Conservation (phyloP, 2,113 vertebrate genomes). For the Carollia perspicillata region DNA sequence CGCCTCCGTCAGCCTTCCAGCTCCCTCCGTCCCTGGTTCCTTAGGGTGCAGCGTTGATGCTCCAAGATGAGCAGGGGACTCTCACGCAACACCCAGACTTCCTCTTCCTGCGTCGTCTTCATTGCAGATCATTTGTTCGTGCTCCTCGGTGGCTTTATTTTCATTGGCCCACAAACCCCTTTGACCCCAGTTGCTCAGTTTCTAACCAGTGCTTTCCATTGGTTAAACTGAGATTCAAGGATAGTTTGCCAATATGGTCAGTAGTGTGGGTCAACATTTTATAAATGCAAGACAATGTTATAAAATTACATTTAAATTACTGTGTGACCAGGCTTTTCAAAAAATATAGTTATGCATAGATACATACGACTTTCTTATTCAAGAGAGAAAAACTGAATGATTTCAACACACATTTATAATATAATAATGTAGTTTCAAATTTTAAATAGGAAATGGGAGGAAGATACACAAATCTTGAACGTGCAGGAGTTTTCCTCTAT, state of each 20-base stretch:
- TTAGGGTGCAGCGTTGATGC: neutral
- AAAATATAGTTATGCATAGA: neutral
- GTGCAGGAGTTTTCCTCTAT: conserved; percentile 17
- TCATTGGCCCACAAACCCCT: neutral
- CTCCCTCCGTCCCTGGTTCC: neutral
- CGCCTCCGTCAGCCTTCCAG: fast-evolving
- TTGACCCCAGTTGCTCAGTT: neutral
- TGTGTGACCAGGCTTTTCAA: neutral
- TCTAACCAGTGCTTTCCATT: neutral
- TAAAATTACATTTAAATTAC: neutral
- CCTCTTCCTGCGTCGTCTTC: neutral
- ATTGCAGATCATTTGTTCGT: neutral
- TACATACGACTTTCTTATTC: neutral
- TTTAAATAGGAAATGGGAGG: neutral
- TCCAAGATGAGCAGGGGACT: neutral
- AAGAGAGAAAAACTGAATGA: neutral
- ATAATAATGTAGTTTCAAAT: neutral
- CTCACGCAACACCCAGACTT: neutral
- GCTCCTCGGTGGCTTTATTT: neutral
- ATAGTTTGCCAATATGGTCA: neutral
- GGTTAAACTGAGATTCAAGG: neutral
- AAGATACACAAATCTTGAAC: neutral
- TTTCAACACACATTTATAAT: neutral
- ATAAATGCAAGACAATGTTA: neutral
- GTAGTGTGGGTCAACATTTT: neutral